These are phyloP conservation scores for Cantharis rufa DNA, from an alignment of 2,888 invertebrate genomes.

Conservation along the genomic window DNA sequence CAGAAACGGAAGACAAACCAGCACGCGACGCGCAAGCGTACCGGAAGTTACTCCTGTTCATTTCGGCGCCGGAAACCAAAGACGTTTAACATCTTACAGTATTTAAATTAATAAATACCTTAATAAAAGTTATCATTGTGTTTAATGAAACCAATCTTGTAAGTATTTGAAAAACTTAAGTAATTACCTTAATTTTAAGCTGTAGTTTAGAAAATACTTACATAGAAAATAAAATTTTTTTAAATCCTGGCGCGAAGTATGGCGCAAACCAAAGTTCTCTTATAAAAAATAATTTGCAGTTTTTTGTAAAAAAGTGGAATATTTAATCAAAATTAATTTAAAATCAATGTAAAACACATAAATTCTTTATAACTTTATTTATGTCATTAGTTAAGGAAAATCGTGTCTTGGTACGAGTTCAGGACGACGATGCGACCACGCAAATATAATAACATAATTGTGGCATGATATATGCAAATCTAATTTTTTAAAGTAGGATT, in stretches of 20 bases:
- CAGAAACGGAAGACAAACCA: conserved; percentile 26
- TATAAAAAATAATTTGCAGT: neutral
- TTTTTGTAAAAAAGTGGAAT: neutral
- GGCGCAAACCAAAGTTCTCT: neutral
- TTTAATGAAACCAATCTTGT: neutral
- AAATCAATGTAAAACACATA: conserved; percentile 43
- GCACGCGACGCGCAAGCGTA: conserved; percentile 41
- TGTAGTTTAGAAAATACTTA: neutral
- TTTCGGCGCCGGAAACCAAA: conserved; percentile 38
- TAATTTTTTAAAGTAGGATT: conserved; percentile 23
- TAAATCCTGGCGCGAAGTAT: neutral
- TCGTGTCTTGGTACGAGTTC: conserved; percentile 53
- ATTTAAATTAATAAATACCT: neutral
- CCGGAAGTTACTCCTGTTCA: conserved; percentile 28
- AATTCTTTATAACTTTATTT: conserved; percentile 45
- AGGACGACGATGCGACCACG: conserved; percentile 51
- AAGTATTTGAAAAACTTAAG: neutral
- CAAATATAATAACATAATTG: conserved; percentile 54
- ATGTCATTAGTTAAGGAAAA: conserved; percentile 50
- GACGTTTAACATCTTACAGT: conserved; percentile 36
- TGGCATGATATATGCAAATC: conserved; percentile 48
- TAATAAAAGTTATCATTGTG: neutral
- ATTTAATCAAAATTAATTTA: conserved; percentile 10
- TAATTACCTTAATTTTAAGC: neutral
- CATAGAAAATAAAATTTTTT: neutral